A percentile compares a stretch with the other conserved stretches of the same genome.
phyloP scores from a whole-genome alignment of 2,888 invertebrate genomes.

The Yponomeuta evonymella region DNA sequence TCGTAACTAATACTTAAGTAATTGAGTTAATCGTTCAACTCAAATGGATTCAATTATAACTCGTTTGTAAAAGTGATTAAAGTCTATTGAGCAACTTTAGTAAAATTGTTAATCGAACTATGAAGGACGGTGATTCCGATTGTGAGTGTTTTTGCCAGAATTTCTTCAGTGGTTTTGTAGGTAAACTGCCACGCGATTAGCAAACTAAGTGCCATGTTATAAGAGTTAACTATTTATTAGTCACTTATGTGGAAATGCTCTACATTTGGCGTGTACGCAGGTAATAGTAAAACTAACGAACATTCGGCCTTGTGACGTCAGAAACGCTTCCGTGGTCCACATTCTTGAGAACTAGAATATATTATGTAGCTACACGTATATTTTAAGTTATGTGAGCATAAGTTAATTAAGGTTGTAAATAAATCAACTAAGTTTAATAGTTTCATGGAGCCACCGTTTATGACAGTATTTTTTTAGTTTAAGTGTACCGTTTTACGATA shows the following conservation, averaged over 20 bases:
- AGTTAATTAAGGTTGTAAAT: not conserved
- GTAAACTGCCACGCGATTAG: not conserved
- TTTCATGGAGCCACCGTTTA: not conserved
- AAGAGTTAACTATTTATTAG: not conserved
- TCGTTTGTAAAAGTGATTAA: not conserved
- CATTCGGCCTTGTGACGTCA: slow-evolving; percentile 60
- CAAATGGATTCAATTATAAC: not conserved
- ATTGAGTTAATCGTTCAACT: not conserved
- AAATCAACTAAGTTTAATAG: not conserved
- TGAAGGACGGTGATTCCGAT: not conserved
- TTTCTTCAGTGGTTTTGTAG: not conserved
- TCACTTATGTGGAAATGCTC: slow-evolving; percentile 27
- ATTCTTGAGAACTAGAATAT: slow-evolving; percentile 31
- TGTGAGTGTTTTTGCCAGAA: not conserved
- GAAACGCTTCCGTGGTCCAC: slow-evolving; percentile 51
- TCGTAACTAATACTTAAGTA: not conserved
- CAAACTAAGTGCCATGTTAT: not conserved
- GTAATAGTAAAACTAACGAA: slow-evolving; percentile 41
- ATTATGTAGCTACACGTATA: not conserved
- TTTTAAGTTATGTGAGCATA: not conserved
- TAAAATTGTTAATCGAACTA: not conserved
- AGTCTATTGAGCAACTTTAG: not conserved
- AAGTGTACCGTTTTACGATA: not conserved
- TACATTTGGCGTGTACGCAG: slow-evolving; percentile 33
- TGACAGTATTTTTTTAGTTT: not conserved